Percentiles rank a stretch among this genome's conserved stretches.
Evolutionary conservation across 1,140 invertebrate genomes (phyloP).

Genomic region (Drosophila chauvacae): DNA sequence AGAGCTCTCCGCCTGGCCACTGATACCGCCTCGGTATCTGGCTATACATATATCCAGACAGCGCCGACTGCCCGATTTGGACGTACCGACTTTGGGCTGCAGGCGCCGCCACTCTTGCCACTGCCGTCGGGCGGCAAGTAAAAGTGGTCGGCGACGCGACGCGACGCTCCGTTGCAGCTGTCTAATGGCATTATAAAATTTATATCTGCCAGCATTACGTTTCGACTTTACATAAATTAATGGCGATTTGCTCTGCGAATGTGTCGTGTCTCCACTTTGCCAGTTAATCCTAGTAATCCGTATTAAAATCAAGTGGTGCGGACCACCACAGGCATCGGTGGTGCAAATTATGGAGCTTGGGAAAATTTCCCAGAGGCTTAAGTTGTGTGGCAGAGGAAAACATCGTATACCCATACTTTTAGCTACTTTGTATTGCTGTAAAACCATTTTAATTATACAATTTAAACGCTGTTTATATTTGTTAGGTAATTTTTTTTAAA

Average conservation of each 20-base stretch:
- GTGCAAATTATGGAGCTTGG: constrained; percentile 21
- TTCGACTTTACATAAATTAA: constrained; percentile 72
- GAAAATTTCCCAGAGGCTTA: constrained; percentile 26
- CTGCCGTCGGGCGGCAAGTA: constrained; percentile 52
- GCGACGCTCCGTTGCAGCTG: constrained; percentile 55
- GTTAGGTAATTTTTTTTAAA: neutral
- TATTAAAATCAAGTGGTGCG: constrained; percentile 38
- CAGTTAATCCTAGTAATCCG: constrained; percentile 49
- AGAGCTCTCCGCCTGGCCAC: constrained; percentile 52
- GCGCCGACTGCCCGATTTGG: constrained; percentile 47
- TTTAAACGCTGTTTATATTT: neutral
- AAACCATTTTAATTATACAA: neutral
- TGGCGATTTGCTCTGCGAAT: constrained; percentile 53
- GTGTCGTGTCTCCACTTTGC: constrained; percentile 43
- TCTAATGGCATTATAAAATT: constrained; percentile 75
- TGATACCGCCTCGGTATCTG: constrained; percentile 16
- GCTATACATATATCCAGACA: neutral
- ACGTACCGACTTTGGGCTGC: constrained; percentile 73
- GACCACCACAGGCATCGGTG: constrained; percentile 8
- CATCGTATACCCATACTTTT: no score
- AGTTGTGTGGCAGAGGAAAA: neutral
- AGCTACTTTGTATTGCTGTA: neutral
- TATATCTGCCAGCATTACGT: constrained; percentile 68
- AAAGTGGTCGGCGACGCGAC: constrained; percentile 57
- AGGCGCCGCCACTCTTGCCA: constrained; percentile 27